phyloP scores from a whole-genome alignment of 2,888 invertebrate genomes.

The Erebia aethiops region DNA sequence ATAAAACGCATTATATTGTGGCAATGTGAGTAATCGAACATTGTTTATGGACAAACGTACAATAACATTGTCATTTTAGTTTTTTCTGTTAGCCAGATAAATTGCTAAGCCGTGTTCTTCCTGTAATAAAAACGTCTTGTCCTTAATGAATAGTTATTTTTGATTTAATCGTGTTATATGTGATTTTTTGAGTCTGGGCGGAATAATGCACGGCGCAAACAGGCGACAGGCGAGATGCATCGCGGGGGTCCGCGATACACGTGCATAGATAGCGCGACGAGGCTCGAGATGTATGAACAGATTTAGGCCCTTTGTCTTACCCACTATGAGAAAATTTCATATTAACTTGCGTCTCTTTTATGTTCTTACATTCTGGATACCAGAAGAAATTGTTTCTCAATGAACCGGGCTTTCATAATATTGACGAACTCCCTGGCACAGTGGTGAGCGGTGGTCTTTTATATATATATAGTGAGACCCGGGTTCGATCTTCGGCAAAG shows the following conservation, averaged over 20 bases:
- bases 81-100: constrained; percentile 52
- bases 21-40: constrained; percentile 69
- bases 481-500: no score
- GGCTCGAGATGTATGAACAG: constrained; percentile 58
- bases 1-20: constrained; percentile 65
- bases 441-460: no score
- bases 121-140: constrained; percentile 54
- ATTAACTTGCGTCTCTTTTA: constrained; percentile 34
- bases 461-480: no score
- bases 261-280: constrained; percentile 62
- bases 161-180: constrained; percentile 36
- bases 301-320: constrained; percentile 63
- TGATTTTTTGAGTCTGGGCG: constrained; percentile 28
- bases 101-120: constrained; percentile 51
- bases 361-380: background rate
- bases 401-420: background rate
- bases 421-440: no score
- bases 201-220: constrained; percentile 44
- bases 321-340: constrained; percentile 52
- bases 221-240: constrained; percentile 51
- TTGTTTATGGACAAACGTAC: constrained; percentile 56
- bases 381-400: background rate
- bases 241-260: constrained; percentile 63
- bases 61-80: constrained; percentile 58
- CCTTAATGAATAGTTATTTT: constrained; percentile 45